Base-by-base conservation (phyloP, 2,113 vertebrate genomes). In the Colinus virginianus region DNA sequence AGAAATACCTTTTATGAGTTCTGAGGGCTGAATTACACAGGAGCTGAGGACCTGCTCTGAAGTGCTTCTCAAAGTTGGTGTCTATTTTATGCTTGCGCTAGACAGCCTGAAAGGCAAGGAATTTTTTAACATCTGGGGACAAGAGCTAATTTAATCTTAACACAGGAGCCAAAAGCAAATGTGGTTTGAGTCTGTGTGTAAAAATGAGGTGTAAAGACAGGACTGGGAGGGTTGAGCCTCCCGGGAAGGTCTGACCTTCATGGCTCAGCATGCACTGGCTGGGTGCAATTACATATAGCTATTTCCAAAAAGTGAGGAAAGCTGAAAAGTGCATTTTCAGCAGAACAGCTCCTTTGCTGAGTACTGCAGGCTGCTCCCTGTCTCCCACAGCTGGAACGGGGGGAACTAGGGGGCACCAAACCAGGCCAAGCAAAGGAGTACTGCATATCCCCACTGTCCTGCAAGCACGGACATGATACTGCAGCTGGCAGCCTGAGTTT, bases 381-480 rank as follows among this genome's bases (percentile, higher is more conserved):
- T 53, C 51, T 53, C 51, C 23, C 53, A 34, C 40, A 26, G 72
- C 15, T 9, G 19, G 32, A 62, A 38, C 1, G 0, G 15, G 23
- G 40, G 68, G 14, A 34, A 34, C 11, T 1, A 19, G 2, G 5
- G 6, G 0, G 6, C 9, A 32, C 71, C 36, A 42, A 28, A 16
- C 53, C 2, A 30, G 36, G 36, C 32, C 36, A 9, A 49, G 19
- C 49, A 10, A 38, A n/a, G 68, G 38, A 53, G 38, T 6, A 7
- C 22, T 43, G 71, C 42, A 18, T 11, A 38, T 62, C 15, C 34
- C n/a, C 0, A 0, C 46, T 0, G 0, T 28, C 25, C n/a, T 21
- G 48, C 59, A 71, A 70, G 62, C 78, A 70, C 8, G 12, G 56
- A 75, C 2, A 0, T 61, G 68, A 28, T 0, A 0, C 61, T 1